Evolutionary conservation across 1,140 invertebrate genomes (phyloP).

Genomic region (Drosophila busckii): DNA sequence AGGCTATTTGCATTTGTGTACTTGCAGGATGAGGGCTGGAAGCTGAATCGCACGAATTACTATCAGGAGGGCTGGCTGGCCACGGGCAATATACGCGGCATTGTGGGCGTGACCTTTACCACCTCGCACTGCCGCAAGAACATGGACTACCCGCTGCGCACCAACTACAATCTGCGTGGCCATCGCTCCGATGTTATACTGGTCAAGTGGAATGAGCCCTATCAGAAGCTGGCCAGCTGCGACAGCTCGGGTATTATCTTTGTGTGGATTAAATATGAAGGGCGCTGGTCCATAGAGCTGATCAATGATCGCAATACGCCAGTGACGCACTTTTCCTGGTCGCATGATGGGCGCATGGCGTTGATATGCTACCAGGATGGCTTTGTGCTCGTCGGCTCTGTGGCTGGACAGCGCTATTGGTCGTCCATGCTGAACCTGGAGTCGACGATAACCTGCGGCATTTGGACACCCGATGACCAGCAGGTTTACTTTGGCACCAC

Average conservation of each 20-base stretch:
- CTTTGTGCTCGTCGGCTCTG: slow-evolving; percentile 97
- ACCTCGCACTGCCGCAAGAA: slow-evolving; percentile 92
- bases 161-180: slow-evolving; percentile 98
- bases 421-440: slow-evolving; percentile 97
- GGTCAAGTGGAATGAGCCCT: slow-evolving; percentile 99
- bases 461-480: slow-evolving; percentile 98
- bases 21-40: slow-evolving; percentile 92
- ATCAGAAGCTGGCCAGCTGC: slow-evolving; percentile 98
- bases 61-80: slow-evolving; percentile 99
- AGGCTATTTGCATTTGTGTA: too few species aligned
- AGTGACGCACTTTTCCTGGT: slow-evolving; percentile 98
- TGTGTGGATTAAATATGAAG: slow-evolving; percentile 99
- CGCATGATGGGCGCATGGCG: slow-evolving; percentile 98
- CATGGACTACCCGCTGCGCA: slow-evolving; percentile 90
- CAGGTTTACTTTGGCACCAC: slow-evolving; percentile 98
- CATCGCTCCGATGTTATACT: slow-evolving; percentile 97
- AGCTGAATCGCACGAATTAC: slow-evolving; percentile 95
- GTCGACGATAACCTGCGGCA: slow-evolving; percentile 95
- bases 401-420: slow-evolving; percentile 98
- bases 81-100: slow-evolving; percentile 94
- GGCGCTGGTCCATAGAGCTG: slow-evolving; percentile 98
- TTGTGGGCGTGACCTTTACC: slow-evolving; percentile 97
- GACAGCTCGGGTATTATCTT: slow-evolving; percentile 99
- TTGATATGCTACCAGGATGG: slow-evolving; percentile 99
- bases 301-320: slow-evolving; percentile 98